A percentile compares a stretch with the other conserved stretches of the same genome.
Conservation (phyloP, 2,113 vertebrate genomes). For the Herpetotheres cachinnans region DNA sequence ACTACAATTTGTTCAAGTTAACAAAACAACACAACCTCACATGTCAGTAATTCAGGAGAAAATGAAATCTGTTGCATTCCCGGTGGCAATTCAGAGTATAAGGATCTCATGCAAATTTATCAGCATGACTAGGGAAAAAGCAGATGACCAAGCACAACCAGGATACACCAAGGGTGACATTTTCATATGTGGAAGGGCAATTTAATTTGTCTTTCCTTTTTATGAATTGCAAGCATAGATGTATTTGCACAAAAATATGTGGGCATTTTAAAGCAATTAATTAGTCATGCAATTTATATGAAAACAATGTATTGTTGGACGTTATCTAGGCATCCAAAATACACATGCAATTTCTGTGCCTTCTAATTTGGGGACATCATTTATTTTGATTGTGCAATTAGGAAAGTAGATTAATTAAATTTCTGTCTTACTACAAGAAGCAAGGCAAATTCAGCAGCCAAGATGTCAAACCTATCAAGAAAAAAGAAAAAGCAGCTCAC, state of each 20-base stretch:
- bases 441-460: conserved; percentile 60
- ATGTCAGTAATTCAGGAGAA: conserved; percentile 53
- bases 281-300: conserved; percentile 71
- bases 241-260: conserved; percentile 60
- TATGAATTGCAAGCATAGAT: conserved; percentile 38
- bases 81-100: conserved; percentile 34
- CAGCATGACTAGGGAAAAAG: conserved; percentile 12
- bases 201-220: conserved; percentile 65
- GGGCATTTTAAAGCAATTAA: conserved; percentile 65
- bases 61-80: conserved; percentile 63
- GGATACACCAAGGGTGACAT: conserved; percentile 15
- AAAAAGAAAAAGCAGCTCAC: conserved; percentile 3
- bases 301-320: conserved; percentile 67
- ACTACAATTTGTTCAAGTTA: conserved; percentile 31
- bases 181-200: conserved; percentile 41
- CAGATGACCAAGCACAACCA: conserved; percentile 33
- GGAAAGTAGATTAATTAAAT: conserved; percentile 74
- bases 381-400: conserved; percentile 78
- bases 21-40: not conserved
- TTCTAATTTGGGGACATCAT: conserved; percentile 70
- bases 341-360: conserved; percentile 57
- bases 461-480: conserved; percentile 34
- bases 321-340: conserved; percentile 68
- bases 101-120: conserved; percentile 50
- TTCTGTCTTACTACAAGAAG: conserved; percentile 57